Conservation (phyloP, 2,797 vertebrate species). For the Mormyrops boulengeri region DNA sequence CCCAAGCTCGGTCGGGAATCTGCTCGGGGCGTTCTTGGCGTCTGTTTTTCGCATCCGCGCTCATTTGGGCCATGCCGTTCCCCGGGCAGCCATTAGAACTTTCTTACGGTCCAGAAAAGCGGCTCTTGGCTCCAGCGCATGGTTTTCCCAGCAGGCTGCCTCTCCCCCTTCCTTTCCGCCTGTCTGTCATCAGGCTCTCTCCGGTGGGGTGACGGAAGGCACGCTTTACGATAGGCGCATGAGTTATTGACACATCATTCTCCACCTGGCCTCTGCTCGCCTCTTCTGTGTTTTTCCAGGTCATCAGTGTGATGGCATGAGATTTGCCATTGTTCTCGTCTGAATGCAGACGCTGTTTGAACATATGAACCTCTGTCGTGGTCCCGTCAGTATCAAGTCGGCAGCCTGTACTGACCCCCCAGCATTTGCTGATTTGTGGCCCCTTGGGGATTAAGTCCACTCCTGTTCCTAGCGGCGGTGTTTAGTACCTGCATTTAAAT, state of each 20-base stretch:
- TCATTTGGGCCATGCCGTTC: slow-evolving; percentile 25
- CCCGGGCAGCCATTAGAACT: slow-evolving; percentile 39
- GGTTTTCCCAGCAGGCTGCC: not conserved
- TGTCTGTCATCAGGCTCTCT: not conserved
- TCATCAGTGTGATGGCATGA: not conserved
- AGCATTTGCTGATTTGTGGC: not conserved
- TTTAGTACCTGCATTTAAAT: not conserved
- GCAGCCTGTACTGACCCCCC: not conserved
- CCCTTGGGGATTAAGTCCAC: not conserved
- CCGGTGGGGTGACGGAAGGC: not conserved
- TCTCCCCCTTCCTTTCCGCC: not conserved
- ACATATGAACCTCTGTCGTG: not conserved
- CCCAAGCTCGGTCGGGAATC: not conserved
- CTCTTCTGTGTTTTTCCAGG: not conserved
- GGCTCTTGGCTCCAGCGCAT: slow-evolving; percentile 31
- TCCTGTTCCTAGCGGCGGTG: not conserved
- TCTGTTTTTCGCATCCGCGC: slow-evolving; percentile 23
- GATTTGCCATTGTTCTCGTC: not conserved
- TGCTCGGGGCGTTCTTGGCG: slow-evolving; percentile 15
- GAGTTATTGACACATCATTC: not conserved
- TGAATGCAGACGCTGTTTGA: not conserved
- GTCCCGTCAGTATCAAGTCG: not conserved
- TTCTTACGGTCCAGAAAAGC: slow-evolving; percentile 31
- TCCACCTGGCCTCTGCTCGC: not conserved
- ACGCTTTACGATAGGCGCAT: not conserved